Base-by-base conservation (phyloP, 2,113 vertebrate species). In the Callipepla squamata region DNA sequence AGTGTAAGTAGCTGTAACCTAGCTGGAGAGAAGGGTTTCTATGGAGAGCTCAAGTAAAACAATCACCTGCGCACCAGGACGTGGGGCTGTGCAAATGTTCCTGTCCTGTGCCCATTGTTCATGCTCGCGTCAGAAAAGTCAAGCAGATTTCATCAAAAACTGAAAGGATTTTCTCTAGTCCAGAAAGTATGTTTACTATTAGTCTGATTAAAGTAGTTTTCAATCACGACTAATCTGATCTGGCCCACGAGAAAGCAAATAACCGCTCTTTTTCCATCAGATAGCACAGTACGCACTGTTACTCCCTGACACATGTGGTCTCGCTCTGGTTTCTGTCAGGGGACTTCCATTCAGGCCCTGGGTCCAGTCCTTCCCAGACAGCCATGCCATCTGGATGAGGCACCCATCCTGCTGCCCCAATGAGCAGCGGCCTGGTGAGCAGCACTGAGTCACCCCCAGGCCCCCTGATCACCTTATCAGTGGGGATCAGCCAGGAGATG, bases 291-390 rank as follows among this genome's bases (percentile, higher is more conserved):
- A 58, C 68, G 65, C 9, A 9, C 28, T 22, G 28, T 73, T 22
- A 13, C 74, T 59, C 40, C 32, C 48, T 19, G 40, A 40, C 73
- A 40, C 67, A 17, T 2, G 0, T 30, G 23, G 5, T 20, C 28
- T 42, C 79, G 48, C 38, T 85, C 58, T 2, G 1, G 79, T 34
- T 69, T 72, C 78, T 55, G 13, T 19, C 34, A 77, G 42, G 36
- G 36, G 42, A 45, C 7, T 87, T 93, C 28, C 55, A 75, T 75
- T 87, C 38, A 74, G 76, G 48, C 78, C 77, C 85, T 85, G 25
- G 82, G 68, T 58, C 47, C 74, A 21, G 91, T 95, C 89, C 90
- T 87, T 94, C 92, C 87, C 69, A 91, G 89, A 63, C 75, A 94
- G 50, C 81, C 78, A 59, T 87, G 58, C 85, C 76, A 85, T 45